Evolutionary conservation across 2,797 vertebrate species (phyloP).

Genomic region (Decapterus maruadsi): DNA sequence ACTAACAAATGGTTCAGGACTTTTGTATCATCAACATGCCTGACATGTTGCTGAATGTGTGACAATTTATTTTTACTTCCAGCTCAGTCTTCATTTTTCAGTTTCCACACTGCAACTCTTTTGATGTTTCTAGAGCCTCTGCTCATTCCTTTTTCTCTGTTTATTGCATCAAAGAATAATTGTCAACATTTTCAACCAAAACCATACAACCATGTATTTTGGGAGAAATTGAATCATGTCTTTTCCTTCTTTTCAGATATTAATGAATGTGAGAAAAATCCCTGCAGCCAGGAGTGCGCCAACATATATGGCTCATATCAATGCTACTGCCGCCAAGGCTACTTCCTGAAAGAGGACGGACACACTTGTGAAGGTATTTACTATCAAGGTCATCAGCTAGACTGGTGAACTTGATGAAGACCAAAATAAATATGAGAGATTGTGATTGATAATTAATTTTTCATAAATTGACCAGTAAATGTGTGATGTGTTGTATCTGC

Average conservation of each 20-base stretch:
- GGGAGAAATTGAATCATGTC: neutral
- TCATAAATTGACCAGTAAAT: neutral
- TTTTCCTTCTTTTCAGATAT: conserved; percentile 84
- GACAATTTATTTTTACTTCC: neutral
- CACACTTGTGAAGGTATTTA: conserved; percentile 91
- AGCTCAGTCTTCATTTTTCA: too few relatives aligned
- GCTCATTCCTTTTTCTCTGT: neutral
- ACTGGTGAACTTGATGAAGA: neutral
- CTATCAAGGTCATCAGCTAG: too few relatives aligned
- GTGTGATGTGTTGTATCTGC: neutral
- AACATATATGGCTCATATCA: conserved; percentile 97
- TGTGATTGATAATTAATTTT: neutral
- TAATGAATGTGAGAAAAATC: conserved; percentile 91
- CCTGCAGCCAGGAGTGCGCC: conserved; percentile 95
- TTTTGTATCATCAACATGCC: neutral
- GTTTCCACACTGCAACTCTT: neutral
- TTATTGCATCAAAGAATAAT: neutral
- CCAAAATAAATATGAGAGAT: neutral
- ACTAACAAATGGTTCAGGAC: neutral
- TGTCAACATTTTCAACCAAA: neutral
- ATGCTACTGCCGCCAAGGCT: conserved; percentile 96
- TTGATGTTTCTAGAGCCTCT: neutral
- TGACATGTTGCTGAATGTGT: neutral
- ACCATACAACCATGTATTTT: neutral
- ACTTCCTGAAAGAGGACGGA: conserved; percentile 92